phyloP scores from a whole-genome alignment of 2,888 invertebrate species.

The Coecobrya sp. region DNA sequence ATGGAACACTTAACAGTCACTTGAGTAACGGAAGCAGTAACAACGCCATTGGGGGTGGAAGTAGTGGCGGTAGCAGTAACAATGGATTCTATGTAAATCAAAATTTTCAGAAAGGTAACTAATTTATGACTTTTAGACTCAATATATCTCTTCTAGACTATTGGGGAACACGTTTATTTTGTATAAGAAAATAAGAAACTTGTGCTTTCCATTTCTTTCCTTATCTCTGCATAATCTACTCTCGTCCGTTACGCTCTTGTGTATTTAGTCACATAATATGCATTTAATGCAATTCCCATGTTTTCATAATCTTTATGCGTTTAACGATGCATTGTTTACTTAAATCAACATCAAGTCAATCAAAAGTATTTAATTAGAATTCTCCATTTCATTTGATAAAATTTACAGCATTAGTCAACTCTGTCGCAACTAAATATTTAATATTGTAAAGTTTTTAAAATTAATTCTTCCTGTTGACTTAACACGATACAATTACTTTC shows the following conservation, averaged over 20 bases:
- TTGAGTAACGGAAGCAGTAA: conserved; percentile 77
- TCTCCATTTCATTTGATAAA: neutral
- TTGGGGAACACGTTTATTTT: neutral
- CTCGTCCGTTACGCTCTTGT: neutral
- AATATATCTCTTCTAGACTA: neutral
- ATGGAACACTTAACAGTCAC: conserved; percentile 68
- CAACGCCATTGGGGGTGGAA: conserved; percentile 72
- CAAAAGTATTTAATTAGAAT: conserved; percentile 39
- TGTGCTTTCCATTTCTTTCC: neutral
- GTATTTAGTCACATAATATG: neutral
- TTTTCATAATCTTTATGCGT: conserved; percentile 62
- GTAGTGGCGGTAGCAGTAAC: conserved; percentile 78
- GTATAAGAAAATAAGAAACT: neutral
- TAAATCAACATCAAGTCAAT: conserved; percentile 39
- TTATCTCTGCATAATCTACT: neutral
- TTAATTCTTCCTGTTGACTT: no score
- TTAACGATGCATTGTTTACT: conserved; percentile 63
- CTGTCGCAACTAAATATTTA: no score
- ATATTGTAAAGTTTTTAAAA: no score
- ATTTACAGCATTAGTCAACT: neutral
- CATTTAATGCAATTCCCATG: conserved; percentile 62
- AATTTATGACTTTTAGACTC: neutral
- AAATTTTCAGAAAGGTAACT: conserved; percentile 84
- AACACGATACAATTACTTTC: no score
- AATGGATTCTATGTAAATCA: conserved; percentile 85